These are phyloP conservation scores for Ataeniobius toweri DNA, from an alignment of 2,797 vertebrate genomes.

Conservation along the genomic window DNA sequence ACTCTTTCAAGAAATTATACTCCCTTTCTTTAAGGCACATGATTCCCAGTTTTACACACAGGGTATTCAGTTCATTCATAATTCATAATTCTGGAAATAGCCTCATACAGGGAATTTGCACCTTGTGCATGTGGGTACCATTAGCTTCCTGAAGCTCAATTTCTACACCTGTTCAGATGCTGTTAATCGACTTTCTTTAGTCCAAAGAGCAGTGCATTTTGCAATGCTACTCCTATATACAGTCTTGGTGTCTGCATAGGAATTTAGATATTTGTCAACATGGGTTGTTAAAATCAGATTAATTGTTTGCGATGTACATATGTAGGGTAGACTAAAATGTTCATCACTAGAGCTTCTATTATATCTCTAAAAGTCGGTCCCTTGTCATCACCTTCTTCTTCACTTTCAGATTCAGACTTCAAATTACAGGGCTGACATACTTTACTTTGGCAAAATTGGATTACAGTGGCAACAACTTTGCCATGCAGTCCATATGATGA, in stretches of 20 bases:
- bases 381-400: not conserved
- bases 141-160: not conserved
- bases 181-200: not conserved
- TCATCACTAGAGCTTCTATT: conserved; percentile 17
- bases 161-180: not conserved
- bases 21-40: not conserved
- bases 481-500: no score
- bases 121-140: not conserved
- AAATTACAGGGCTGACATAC: no score
- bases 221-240: not conserved
- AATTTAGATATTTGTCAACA: conserved; percentile 8
- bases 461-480: no score
- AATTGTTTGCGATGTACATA: conserved; percentile 16
- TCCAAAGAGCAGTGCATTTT: conserved; percentile 5
- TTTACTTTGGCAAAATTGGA: no score
- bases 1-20: no score
- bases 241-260: not conserved
- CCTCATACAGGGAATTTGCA: not conserved
- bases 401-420: no score
- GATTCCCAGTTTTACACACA: conserved; percentile 7
- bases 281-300: conserved; percentile 1
- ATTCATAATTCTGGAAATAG: conserved; percentile 8
- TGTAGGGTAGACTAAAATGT: conserved; percentile 1
- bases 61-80: not conserved
- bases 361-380: conserved; percentile 19